phyloP scores from a whole-genome alignment of 2,797 vertebrate species.

The Anabacerthia variegaticeps region DNA sequence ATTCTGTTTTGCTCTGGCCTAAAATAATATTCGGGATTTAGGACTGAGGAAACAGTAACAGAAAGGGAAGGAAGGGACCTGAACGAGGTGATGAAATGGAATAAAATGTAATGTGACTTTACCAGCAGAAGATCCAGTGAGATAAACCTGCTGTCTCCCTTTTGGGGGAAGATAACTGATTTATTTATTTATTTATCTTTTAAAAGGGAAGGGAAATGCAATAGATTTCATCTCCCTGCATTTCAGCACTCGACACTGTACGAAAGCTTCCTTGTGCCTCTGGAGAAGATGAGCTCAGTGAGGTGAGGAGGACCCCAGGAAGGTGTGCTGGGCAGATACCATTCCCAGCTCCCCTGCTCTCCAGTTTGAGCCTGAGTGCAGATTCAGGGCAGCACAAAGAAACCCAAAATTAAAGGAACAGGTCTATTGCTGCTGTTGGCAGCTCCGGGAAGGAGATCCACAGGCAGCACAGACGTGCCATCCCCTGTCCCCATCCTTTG shows the following conservation, averaged over 20 bases:
- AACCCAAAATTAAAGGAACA: background rate
- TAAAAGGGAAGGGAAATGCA: background rate
- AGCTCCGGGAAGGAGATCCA: background rate
- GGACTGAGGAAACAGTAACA: background rate
- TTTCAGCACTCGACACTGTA: rapidly evolving
- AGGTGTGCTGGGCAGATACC: background rate
- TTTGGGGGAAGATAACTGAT: background rate
- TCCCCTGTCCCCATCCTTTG: rapidly evolving
- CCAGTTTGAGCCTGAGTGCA: rapidly evolving
- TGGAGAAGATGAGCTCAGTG: background rate
- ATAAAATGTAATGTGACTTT: background rate
- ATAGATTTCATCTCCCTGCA: background rate
- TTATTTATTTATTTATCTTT: background rate
- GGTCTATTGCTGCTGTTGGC: background rate
- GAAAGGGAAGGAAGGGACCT: background rate
- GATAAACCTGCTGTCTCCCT: background rate
- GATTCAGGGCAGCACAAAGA: background rate
- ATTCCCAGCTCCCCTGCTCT: background rate
- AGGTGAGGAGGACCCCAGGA: background rate
- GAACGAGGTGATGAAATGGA: background rate
- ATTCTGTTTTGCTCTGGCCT: background rate
- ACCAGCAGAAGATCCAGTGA: background rate
- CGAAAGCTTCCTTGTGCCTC: background rate
- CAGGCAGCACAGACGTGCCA: background rate
- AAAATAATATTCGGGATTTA: background rate